Evolutionary conservation across 2,113 vertebrate species (phyloP), one percentile per base, ranked within the genome.

Genomic region (Lepisosteus oculatus): DNA sequence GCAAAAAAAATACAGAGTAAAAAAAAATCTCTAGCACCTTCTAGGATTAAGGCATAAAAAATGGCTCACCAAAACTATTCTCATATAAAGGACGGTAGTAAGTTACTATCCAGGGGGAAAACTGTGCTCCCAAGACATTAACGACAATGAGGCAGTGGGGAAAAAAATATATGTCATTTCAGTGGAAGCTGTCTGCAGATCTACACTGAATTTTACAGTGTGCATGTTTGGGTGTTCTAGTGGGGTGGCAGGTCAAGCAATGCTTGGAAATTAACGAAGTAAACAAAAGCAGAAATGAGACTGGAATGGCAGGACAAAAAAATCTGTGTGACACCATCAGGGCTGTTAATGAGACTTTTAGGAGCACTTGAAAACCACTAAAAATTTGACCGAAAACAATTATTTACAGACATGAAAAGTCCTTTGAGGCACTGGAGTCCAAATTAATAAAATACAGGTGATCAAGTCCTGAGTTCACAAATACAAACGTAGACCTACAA

Each of bases 261-360:
- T 43, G 14, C 44, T 43, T 43, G 7, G 62, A 2, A 65, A 43
- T 7, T 65, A 65, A 43, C 62, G 41, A 65, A 42, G 61, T 8
- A 63, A 63, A 63, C 17, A 43, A 7, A 65, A 65, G 62, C 12
- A 2, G 44, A 65, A 65, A 65, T 43, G 62, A 65, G 62, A 65
- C 44, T 43, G 44, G 44, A 65, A 43, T 9, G 62, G 62, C 14
- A 43, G 62, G 62, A 43, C 41, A 65, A 43, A 43, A 65, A 65
- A 65, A 29, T 65, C 41, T 13, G 42, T 4, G 44, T 43, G 44
- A 13, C 8, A 43, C 42, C 8, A 65, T 13, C 62, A 43, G 42
- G 3, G 17, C 62, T 8, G 62, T 13, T 65, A 43, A 65, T 65
- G 12, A 65, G 41, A 43, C 13, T 43, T 65, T 43, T 43, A 65